Evolutionary conservation across 2,888 invertebrate species (phyloP).

Genomic region (Taphrorychus bicolor): DNA sequence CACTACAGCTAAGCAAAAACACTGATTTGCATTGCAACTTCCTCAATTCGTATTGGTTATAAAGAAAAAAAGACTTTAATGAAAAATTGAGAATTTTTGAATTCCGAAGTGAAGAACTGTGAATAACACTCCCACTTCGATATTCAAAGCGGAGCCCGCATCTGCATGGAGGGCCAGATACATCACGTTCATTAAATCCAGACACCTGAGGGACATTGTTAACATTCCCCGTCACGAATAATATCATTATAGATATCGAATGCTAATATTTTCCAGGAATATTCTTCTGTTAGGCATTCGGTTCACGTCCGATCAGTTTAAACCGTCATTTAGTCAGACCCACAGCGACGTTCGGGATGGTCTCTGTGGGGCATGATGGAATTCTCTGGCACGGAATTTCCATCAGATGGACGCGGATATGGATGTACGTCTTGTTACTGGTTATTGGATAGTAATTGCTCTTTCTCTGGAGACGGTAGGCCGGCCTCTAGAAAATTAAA

Average conservation of each 20-base stretch:
- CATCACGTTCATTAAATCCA: conserved; percentile 34
- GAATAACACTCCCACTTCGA: conserved; percentile 15
- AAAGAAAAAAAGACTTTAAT: too few species aligned
- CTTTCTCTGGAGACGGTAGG: neutral
- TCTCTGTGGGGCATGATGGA: conserved; percentile 36
- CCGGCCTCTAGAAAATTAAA: too few species aligned
- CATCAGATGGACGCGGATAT: neutral
- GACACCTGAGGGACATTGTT: conserved; percentile 41
- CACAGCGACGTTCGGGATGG: conserved; percentile 30
- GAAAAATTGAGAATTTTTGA: too few species aligned
- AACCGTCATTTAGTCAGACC: conserved; percentile 40
- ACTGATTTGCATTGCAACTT: too few species aligned
- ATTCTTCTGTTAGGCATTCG: conserved; percentile 52
- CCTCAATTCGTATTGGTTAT: too few species aligned
- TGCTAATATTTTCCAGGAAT: conserved; percentile 54
- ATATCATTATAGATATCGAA: conserved; percentile 55
- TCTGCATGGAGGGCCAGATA: conserved; percentile 16
- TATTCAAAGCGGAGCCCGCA: conserved; percentile 11
- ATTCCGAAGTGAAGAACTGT: too few species aligned
- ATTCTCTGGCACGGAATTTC: conserved; percentile 21
- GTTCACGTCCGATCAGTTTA: conserved; percentile 47
- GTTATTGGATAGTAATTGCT: neutral
- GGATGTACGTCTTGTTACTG: neutral
- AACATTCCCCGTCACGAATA: conserved; percentile 53
- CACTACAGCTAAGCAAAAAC: too few species aligned